Percentiles rank a stretch among this genome's conserved stretches.
These are phyloP conservation scores for Trypoxylus dichotomus DNA, from an alignment of 1,140 invertebrate species.

Conservation along the genomic window DNA sequence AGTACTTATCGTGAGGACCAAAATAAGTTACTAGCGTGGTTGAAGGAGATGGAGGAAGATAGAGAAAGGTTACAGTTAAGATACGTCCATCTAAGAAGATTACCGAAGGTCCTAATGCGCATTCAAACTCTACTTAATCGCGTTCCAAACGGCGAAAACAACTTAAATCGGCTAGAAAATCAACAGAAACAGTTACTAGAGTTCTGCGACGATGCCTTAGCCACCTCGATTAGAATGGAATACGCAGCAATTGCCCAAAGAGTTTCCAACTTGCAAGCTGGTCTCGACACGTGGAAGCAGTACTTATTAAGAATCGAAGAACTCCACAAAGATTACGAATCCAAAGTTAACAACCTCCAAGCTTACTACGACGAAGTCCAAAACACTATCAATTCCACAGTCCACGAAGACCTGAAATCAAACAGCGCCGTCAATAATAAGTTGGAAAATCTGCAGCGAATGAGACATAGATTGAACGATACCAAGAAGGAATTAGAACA, in stretches of 20 bases:
- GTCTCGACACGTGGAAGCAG: constrained; percentile 79
- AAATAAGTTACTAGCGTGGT: constrained; percentile 72
- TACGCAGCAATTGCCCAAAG: constrained; percentile 73
- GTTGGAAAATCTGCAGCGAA: constrained; percentile 62
- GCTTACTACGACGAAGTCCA: constrained; percentile 62
- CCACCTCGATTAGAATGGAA: constrained; percentile 78
- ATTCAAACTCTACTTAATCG: constrained; percentile 71
- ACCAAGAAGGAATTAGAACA: constrained; percentile 65
- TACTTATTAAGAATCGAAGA: constrained; percentile 67
- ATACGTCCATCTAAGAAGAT: constrained; percentile 74
- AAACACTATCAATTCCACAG: constrained; percentile 53
- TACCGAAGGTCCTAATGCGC: constrained; percentile 70
- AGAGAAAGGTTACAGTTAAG: constrained; percentile 74
- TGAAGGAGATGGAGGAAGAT: constrained; percentile 78
- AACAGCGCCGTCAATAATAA: constrained; percentile 57
- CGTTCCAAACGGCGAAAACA: constrained; percentile 66
- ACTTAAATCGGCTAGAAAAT: constrained; percentile 62
- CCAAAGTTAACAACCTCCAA: constrained; percentile 60
- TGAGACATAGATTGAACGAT: constrained; percentile 62
- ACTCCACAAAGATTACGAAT: constrained; percentile 63
- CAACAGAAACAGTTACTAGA: constrained; percentile 71
- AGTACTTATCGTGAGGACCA: constrained; percentile 77
- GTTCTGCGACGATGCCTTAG: constrained; percentile 72
- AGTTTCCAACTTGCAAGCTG: constrained; percentile 75
- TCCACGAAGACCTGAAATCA: constrained; percentile 53